These are phyloP conservation scores for Calosoma granatense DNA, from an alignment of 1,140 invertebrate genomes.

Conservation along the genomic window DNA sequence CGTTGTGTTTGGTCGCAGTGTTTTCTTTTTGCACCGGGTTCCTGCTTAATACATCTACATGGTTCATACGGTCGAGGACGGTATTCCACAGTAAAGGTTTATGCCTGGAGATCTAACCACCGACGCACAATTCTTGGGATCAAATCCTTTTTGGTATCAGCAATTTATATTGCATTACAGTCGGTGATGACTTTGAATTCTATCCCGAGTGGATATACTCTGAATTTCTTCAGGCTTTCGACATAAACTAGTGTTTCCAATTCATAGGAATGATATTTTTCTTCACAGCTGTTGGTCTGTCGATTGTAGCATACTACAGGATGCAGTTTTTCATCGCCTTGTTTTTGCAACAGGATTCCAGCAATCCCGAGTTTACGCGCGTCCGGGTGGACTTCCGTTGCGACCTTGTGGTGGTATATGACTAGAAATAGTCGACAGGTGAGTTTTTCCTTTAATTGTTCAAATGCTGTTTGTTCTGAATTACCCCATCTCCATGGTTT, in stretches of 20 bases:
- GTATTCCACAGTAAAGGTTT: conserved; percentile 12
- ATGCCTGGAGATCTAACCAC: conserved; percentile 10
- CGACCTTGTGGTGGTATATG: conserved; percentile 22
- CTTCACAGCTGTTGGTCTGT: conserved; percentile 21
- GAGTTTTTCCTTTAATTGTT: conserved; percentile 21
- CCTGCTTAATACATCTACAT: conserved; percentile 16
- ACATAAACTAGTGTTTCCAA: conserved; percentile 23
- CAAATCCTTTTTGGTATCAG: background rate
- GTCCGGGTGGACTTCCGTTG: conserved; percentile 28
- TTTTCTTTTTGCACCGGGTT: background rate
- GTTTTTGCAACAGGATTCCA: conserved; percentile 21
- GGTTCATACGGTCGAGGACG: conserved; percentile 19
- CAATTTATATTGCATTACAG: conserved; percentile 6
- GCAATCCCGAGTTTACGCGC: conserved; percentile 23
- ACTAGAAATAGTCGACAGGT: conserved; percentile 22
- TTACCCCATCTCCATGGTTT: conserved; percentile 15
- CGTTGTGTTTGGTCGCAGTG: no score
- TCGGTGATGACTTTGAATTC: conserved; percentile 1
- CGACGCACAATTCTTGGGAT: conserved; percentile 1
- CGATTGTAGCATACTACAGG: conserved; percentile 25
- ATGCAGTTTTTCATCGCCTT: conserved; percentile 19
- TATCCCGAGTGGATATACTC: background rate
- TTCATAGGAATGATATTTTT: conserved; percentile 25
- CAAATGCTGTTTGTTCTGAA: conserved; percentile 20
- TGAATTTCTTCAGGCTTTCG: background rate